Evolutionary conservation across 2,888 invertebrate species (phyloP), one percentile per base, ranked within the genome.

Genomic region (Drosophila cracens): DNA sequence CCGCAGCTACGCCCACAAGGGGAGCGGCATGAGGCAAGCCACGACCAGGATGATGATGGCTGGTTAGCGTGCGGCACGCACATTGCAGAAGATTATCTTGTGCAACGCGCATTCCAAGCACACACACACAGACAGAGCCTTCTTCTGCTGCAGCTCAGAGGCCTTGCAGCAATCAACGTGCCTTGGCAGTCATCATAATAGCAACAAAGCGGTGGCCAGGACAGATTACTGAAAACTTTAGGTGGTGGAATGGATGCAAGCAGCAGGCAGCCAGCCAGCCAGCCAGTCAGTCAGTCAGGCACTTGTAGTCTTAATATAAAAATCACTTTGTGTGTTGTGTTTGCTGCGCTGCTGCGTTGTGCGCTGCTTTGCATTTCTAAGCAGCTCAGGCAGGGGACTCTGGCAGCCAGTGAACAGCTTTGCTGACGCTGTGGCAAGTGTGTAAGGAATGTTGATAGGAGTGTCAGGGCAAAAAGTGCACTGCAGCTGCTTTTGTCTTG

Each of bases 251-350:
- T 66, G 74, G 68, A 58, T 71, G 74, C 73, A 29, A 7, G 29
- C 48, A 25, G 36, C 6, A 10, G 29, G 49, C 38, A 56, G 29
- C 2, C 29, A 21, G 38, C 2, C 54, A 38, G n/a, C 6, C 27
- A 56, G 38, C 2, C 21, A 21, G 57, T 2, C 53, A 53, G 34
- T 16, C 36, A 34, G 54, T 6, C 57, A 70, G 81, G 81, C 82
- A 85, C 88, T 89, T 87, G 87, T 81, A 85, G 89, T 85, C 89
- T 87, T 87, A 87, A 87, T 87, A 87, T 89, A 87, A 87, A 87
- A 87, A 87, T 87, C 87, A 87, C 87, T 87, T 87, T 87, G 87
- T 87, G 89, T 84, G 89, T 87, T 87, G 85, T 75, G 82, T 83
- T 86, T 85, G 81, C 83, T 71, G 69, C 81, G 63, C 68, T 73